Conservation (phyloP, 2,113 vertebrate genomes). For the Scopus umbretta region DNA sequence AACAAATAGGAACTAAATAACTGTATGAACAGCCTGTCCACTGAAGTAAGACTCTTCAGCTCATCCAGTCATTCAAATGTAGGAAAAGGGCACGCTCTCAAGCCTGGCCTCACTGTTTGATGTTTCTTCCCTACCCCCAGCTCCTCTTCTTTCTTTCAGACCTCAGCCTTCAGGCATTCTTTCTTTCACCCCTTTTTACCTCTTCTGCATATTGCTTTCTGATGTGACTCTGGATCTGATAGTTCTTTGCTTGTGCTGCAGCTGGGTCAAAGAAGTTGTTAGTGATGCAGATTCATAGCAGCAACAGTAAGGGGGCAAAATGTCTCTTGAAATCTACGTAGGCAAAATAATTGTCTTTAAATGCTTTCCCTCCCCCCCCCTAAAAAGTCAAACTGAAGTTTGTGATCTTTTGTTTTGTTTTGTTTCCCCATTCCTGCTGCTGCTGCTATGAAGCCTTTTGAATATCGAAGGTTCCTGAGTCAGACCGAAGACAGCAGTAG, state of each 20-base stretch:
- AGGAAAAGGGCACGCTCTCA: neutral
- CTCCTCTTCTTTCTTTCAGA: neutral
- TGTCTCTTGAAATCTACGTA: neutral
- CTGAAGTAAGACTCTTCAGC: neutral
- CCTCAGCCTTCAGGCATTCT: neutral
- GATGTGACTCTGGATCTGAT: neutral
- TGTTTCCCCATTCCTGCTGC: conserved; percentile 28
- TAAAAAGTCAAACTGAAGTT: neutral
- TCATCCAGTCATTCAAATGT: neutral
- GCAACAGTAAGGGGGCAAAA: neutral
- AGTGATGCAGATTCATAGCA: conserved; percentile 7
- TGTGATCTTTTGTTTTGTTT: conserved; percentile 1
- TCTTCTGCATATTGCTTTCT: neutral
- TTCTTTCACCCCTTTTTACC: neutral
- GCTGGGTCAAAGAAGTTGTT: neutral
- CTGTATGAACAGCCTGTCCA: neutral
- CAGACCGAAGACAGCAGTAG: conserved; percentile 44
- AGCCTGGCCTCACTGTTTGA: neutral
- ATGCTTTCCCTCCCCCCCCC: neutral
- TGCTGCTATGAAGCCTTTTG: conserved; percentile 49
- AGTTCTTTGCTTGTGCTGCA: neutral
- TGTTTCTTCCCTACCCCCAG: neutral
- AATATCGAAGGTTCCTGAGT: conserved; percentile 19
- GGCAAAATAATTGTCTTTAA: neutral
- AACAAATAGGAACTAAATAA: neutral